Evolutionary conservation across 2,797 vertebrate species (phyloP).

Genomic region (Allobates femoralis): DNA sequence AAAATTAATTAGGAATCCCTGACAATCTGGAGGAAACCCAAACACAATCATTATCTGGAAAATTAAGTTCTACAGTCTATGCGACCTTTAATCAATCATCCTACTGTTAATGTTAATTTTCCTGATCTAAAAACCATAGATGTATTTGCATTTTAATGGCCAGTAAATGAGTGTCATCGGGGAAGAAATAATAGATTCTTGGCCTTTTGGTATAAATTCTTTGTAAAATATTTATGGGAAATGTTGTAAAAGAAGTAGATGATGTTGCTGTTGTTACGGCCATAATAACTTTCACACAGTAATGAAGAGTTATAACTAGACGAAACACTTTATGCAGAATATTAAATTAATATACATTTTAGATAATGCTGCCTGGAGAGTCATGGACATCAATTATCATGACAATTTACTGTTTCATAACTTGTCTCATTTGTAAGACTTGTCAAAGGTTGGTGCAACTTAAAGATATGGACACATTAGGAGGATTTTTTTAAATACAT

Average conservation of each 20-base stretch:
- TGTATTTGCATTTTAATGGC: slow-evolving; percentile 87
- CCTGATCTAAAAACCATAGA: slow-evolving; percentile 85
- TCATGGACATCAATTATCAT: background rate
- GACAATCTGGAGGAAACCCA: slow-evolving; percentile 80
- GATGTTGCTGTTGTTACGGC: slow-evolving; percentile 64
- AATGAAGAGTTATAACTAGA: slow-evolving; percentile 1
- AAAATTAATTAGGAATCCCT: slow-evolving; percentile 82
- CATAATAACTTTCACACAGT: slow-evolving; percentile 35
- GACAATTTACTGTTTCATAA: slow-evolving; percentile 1
- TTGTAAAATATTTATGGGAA: slow-evolving; percentile 73
- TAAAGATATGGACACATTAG: too few species aligned
- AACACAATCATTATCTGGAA: slow-evolving; percentile 79
- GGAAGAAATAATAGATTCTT: slow-evolving; percentile 82
- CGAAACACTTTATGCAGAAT: slow-evolving; percentile 14
- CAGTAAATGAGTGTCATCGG: slow-evolving; percentile 83
- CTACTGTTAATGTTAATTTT: slow-evolving; percentile 84
- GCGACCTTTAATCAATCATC: slow-evolving; percentile 85
- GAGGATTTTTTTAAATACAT: too few species aligned
- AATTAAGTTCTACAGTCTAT: slow-evolving; percentile 82
- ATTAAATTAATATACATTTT: slow-evolving; percentile 16
- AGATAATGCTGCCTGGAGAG: slow-evolving; percentile 12
- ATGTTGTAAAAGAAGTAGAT: slow-evolving; percentile 70
- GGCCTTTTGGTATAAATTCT: slow-evolving; percentile 79
- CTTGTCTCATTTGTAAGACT: background rate
- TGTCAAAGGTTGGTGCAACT: background rate